Percentiles rank a stretch among this genome's conserved stretches.
Evolutionary conservation across 2,888 invertebrate species (phyloP).

Genomic region (Enchytraeus crypticus): DNA sequence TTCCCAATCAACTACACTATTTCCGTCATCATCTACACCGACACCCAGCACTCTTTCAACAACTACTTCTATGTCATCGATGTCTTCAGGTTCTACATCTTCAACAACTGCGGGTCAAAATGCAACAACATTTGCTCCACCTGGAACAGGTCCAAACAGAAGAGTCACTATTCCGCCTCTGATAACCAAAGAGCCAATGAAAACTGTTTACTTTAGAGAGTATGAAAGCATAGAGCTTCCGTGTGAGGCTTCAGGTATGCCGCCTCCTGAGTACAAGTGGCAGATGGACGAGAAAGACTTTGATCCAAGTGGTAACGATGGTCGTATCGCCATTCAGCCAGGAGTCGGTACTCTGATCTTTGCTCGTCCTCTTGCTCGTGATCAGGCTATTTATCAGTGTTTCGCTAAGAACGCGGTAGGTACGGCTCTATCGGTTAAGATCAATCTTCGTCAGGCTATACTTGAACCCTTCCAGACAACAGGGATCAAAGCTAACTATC

Average conservation of each 20-base stretch:
- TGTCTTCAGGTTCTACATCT: no score
- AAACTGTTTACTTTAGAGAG: conserved; percentile 84
- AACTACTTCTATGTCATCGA: no score
- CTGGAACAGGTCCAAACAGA: neutral
- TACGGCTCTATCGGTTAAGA: conserved; percentile 19
- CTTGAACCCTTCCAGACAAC: conserved; percentile 15
- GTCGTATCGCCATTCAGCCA: conserved; percentile 85
- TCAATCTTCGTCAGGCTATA: conserved; percentile 15
- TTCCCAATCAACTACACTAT: no score
- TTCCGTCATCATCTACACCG: no score
- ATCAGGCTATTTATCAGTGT: conserved; percentile 90
- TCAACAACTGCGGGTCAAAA: neutral
- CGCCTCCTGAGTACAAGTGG: conserved; percentile 58
- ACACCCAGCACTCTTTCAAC: no score
- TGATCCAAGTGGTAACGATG: conserved; percentile 86
- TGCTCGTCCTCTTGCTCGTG: conserved; percentile 76
- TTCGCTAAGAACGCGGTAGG: conserved; percentile 57
- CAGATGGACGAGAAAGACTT: conserved; percentile 55
- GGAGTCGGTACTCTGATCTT: conserved; percentile 80
- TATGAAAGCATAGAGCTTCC: conserved; percentile 70
- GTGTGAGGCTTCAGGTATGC: conserved; percentile 92
- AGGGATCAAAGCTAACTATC: neutral
- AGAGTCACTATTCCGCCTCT: conserved; percentile 65
- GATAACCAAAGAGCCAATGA: conserved; percentile 83
- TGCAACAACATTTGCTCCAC: neutral